phyloP scores from a whole-genome alignment of 1,140 invertebrate genomes.

The Nephila pilipes region DNA sequence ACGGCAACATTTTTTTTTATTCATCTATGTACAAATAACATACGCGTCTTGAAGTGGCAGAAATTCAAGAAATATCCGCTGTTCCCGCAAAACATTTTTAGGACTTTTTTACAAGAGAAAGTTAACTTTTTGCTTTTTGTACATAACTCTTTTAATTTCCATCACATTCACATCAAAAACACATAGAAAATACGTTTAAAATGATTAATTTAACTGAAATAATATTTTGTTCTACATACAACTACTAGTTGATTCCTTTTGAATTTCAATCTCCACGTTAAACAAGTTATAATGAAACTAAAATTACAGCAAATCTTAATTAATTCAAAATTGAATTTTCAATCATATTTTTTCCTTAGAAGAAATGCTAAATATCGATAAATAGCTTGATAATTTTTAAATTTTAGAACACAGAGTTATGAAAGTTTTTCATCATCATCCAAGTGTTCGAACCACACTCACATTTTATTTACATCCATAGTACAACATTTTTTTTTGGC shows the following conservation, averaged over 20 bases:
- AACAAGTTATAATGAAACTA: too few species aligned
- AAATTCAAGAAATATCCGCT: neutral
- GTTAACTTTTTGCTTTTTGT: neutral
- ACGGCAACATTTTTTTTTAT: neutral
- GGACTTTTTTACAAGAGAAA: neutral
- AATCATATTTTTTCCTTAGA: too few species aligned
- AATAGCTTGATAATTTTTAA: neutral
- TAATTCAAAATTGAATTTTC: too few species aligned
- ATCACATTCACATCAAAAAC: neutral
- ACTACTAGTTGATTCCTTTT: too few species aligned
- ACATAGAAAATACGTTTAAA: too few species aligned
- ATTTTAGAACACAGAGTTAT: neutral
- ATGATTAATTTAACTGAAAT: too few species aligned
- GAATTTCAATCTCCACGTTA: too few species aligned
- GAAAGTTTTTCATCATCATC: neutral
- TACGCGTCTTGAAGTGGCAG: slow-evolving; percentile 10
- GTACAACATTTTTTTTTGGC: neutral
- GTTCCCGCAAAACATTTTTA: neutral
- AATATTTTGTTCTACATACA: too few species aligned
- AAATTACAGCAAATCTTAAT: too few species aligned
- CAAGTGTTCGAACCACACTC: neutral
- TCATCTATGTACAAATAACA: slow-evolving; percentile 20
- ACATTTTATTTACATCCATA: slow-evolving; percentile 32
- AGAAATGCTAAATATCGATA: too few species aligned
- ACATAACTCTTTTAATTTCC: neutral